These are phyloP conservation scores for Eutrigla gurnardus DNA, from an alignment of 2,797 vertebrate species.

Conservation along the genomic window DNA sequence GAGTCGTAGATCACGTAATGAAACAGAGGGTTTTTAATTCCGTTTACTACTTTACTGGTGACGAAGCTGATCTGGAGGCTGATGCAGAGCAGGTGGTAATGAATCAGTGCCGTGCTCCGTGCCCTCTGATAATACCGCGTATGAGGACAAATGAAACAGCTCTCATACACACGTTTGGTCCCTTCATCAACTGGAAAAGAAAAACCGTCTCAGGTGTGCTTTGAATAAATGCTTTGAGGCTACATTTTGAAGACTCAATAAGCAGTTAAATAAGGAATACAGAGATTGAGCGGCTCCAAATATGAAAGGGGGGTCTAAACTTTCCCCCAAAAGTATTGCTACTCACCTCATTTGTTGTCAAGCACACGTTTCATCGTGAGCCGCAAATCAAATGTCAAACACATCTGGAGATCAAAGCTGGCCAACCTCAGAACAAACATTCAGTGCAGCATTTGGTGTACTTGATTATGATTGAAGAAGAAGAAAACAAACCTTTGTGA, in stretches of 20 bases:
- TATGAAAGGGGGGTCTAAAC: neutral
- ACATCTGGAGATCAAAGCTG: neutral
- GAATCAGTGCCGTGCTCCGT: neutral
- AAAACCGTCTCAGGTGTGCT: neutral
- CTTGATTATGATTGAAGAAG: neutral
- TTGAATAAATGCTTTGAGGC: slow-evolving; percentile 1
- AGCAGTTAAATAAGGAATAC: neutral
- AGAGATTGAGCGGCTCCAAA: slow-evolving; percentile 2
- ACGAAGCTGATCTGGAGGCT: neutral
- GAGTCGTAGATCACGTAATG: slow-evolving; percentile 26
- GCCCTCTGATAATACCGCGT: slow-evolving; percentile 12
- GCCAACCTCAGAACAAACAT: neutral
- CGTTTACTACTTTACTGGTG: neutral
- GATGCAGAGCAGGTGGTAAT: slow-evolving; percentile 20
- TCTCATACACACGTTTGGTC: neutral
- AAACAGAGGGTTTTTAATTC: neutral
- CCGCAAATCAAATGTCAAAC: neutral
- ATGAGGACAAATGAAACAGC: slow-evolving; percentile 34
- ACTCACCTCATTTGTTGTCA: neutral
- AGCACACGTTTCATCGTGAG: neutral
- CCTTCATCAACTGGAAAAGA: neutral
- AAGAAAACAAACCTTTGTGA: neutral
- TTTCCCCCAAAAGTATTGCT: neutral
- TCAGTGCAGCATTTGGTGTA: neutral
- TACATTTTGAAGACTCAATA: neutral